Evolutionary conservation across 2,797 vertebrate genomes (phyloP), one percentile per base, ranked within the genome.

Genomic region (Brachymystax lenok): DNA sequence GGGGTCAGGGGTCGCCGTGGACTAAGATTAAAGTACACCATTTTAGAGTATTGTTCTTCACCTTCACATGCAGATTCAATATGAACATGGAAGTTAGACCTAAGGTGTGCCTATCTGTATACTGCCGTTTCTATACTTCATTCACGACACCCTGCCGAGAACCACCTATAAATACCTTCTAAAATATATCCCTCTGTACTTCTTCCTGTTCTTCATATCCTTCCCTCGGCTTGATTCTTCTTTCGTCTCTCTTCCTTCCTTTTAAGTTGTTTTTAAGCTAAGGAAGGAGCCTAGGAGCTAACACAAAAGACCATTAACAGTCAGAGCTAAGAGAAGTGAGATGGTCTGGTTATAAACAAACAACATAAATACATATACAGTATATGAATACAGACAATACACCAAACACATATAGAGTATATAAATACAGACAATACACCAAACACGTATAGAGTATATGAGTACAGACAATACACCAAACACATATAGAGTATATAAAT

Each of bases 141-240:
- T 70, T 0, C 10, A 27, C 27, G 1, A 13, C 19, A 13, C 80
- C 84, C 74, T 76, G 73, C 77, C 68, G 77, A 54, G 33, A 82
- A 27, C 30, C 50, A 54, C 27, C 52, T 90, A 90, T 87, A 89
- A 91, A 92, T 91, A 91, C 85, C 74, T 86, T 89, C 77, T 87
- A 82, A 87, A 82, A 87, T 77, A 74, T 82, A 83, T 84, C 79
- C 82, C 85, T 89, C 86, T 88, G 81, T 79, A 80, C 82, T 82
- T 88, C 87, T 83, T 92, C 92, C 89, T 90, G 89, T 90, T 77
- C 84, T 88, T 89, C 80, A 88, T 84, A 87, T 92, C 89, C 87
- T 75, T 86, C 87, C 77, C 80, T 4, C n/a, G 1, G 33, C 82
- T 82, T 35, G 68, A 87, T 90, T 89, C 87, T 86, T 85, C 83